Evolutionary conservation across 2,797 vertebrate species (phyloP), one percentile per base, ranked within the genome.

Genomic region (Epinephelus malabaricus): DNA sequence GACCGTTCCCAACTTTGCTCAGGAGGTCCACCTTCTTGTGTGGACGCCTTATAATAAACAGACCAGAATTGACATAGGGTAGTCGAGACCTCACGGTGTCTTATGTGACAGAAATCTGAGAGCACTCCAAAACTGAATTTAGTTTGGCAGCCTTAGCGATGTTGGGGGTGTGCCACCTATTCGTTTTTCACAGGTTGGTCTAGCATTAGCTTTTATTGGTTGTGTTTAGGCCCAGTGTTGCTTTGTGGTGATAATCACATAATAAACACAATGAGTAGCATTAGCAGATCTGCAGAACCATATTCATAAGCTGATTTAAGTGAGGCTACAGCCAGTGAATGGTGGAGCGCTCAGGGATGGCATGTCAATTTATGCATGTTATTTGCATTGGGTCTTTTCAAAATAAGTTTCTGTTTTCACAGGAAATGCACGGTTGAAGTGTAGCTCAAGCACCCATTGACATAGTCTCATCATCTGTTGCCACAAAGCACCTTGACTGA

Each of bases 81-180:
- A 59, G 53, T 30, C 10, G n/a, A 40, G 50, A 76, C 72, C 76
- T 79, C 83, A 75, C 60, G 78, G 62, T 60, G 62, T 27, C 49
- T 66, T 63, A 51, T 76, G 59, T 5, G 56, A 83, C 65, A 85
- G 63, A 84, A 61, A 55, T 61, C 76, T 45, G 40, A 65, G 43
- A 46, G 27, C 13, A 12, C 40, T 66, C 54, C 84, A 76, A 74
- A 75, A 59, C 49, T 82, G 15, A 64, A 46, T 81, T 68, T 78
- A 38, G 49, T 69, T 83, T 81, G 83, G 86, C 82, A 84, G 76
- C 47, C 43, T 55, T 56, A 54, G 67, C 27, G 78, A 84, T 87
- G 66, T 56, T 69, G 64, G 70, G 81, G 70, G 69, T 55, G 76
- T 83, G 73, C 70, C 63, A 75, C 56, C 76, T 69, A 77, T 89